Base-by-base conservation (phyloP, 1,140 invertebrate species). In the Ridgeia piscesae region DNA sequence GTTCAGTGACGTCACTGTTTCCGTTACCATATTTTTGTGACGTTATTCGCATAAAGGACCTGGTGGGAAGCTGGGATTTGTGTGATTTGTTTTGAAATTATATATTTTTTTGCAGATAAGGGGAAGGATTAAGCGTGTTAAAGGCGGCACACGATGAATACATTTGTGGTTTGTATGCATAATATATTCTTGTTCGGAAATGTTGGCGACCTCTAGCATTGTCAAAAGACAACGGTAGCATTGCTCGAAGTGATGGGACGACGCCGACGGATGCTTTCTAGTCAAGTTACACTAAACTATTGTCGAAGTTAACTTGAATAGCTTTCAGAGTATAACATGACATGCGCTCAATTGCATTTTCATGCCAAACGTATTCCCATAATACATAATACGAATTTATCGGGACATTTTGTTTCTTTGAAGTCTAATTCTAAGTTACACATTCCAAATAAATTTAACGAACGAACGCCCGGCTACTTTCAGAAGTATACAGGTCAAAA, bases 21-120 rank as follows among this genome's bases (percentile, higher is more conserved):
- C 58, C 58, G 58, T 77, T 77, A 77, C 58, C 58, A 77, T 77
- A 77, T 77, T 77, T 77, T 77, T 77, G 58, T 77, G 58, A 77
- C 58, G 58, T 77, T 77, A 77, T 77, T 77, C 58, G 58, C 58
- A 77, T 77, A 77, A 77, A 77, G 58, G 58, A 77, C 58, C 58
- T 77, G 58, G 58, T 14, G 58, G 58, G 58, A 77, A 77, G 58
- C 58, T 77, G 58, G 58, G 58, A 77, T 77, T 77, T 77, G 58
- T 77, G 17, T 77, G 27, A 77, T 4, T 77, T 77, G 58, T 77
- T 77, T 77, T 77, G 58, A 77, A 77, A 77, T 77, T 17, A 27
- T 77, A 77, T 77, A 77, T 77, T 77, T 77, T 11, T 77, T 77
- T 77, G 58, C 58, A 77, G 58, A 77, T 77, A 27, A 77, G 14